Base-by-base conservation (phyloP, 2,113 vertebrate species). In the human (Homo sapiens) region DNA sequence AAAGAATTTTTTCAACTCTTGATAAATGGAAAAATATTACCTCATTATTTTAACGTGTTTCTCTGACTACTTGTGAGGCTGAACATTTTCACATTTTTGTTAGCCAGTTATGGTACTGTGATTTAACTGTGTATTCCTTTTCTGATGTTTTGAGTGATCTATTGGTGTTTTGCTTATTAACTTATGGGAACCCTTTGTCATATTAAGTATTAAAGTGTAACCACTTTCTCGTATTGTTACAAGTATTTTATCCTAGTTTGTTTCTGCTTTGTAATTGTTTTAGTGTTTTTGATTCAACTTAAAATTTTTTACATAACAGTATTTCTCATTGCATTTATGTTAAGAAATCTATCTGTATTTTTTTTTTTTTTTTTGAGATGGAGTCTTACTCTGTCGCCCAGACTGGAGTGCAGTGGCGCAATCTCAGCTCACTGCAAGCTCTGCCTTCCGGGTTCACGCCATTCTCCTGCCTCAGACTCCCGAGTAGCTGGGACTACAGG, bases 191-290 rank as follows among this genome's bases (percentile, higher is more conserved):
- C n/a, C 48, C 32, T 79, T 66, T 93, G 8, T 64, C 61, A 64
- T 64, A 30, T 64, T 64, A 64, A 78, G 27, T 59, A 70, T 61
- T 95, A 95, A 50, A 86, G 30, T 55, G 16, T 43, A 40, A 66
- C 3, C 43, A 84, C 73, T 70, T 66, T 87, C 10, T 88, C 7
- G 22, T 94, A 68, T 50, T 94, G 12, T 96, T 96, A 89, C 17
- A 94, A 96, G 13, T 68, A 75, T 96, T 98, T 96, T 84, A 64
- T 94, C 9, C n/a, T n/a, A 59, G 9, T 55, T 35, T 95, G 4
- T 83, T 81, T 17, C 90, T 92, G 18, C 72, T 57, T 89, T 85
- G 94, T 79, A 10, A 96, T 68, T 93, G 25, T 80, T 93, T 94
- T 75, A 70, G 2, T 96, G 50, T 82, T 72, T 85, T 96, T 93